Percentiles rank a stretch among this genome's conserved stretches.
Conservation (phyloP, 2,113 vertebrate genomes). For the Caranx ignobilis region DNA sequence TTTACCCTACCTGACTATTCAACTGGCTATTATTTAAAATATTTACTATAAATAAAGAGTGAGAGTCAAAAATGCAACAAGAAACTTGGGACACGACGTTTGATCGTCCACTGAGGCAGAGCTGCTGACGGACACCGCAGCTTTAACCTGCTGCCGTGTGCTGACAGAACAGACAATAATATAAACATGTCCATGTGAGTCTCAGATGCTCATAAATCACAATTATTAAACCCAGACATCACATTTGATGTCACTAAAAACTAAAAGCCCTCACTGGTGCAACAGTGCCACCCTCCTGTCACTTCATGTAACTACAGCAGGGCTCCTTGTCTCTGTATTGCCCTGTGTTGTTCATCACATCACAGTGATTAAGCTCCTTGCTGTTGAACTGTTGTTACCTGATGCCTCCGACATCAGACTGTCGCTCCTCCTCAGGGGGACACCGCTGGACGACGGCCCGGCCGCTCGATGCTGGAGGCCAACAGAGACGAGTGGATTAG, state of each 20-base stretch:
- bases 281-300: constrained; percentile 21
- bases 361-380: too few relatives aligned
- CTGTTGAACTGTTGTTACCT: constrained; percentile 82
- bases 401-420: constrained; percentile 89
- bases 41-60: too few relatives aligned
- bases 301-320: not conserved
- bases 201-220: not conserved
- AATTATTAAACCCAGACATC: not conserved
- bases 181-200: too few relatives aligned
- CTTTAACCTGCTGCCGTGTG: not conserved
- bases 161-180: too few relatives aligned
- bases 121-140: too few relatives aligned
- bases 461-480: constrained; percentile 82
- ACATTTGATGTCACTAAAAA: too few relatives aligned
- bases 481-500: constrained; percentile 48
- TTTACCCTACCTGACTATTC: too few relatives aligned
- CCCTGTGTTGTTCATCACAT: not conserved
- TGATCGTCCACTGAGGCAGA: too few relatives aligned
- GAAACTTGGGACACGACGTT: too few relatives aligned
- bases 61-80: too few relatives aligned
- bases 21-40: too few relatives aligned
- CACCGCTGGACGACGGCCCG: constrained; percentile 73
- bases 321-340: too few relatives aligned
- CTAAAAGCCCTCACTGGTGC: not conserved
- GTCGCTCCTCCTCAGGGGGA: constrained; percentile 88